Conservation (phyloP, 2,888 invertebrate genomes). For the Leptinotarsa haldemani region DNA sequence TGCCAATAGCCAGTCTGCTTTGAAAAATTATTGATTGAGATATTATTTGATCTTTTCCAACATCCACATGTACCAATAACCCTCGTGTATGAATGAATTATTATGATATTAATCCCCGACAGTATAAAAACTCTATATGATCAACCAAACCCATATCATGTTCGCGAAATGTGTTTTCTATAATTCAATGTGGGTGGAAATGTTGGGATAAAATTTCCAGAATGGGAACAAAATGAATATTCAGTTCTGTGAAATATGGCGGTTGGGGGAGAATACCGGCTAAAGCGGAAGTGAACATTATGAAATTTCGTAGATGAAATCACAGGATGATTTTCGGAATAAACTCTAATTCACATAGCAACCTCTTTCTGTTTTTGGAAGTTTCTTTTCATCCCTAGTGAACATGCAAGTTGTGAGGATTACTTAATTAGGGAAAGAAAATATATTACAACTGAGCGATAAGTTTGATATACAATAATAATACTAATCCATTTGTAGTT, state of each 20-base stretch:
- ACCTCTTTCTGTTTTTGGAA: too few relatives aligned
- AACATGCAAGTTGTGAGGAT: too few relatives aligned
- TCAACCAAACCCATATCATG: slow-evolving; percentile 5
- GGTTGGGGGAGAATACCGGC: not conserved
- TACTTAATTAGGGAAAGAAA: too few relatives aligned
- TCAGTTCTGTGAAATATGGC: slow-evolving; percentile 3
- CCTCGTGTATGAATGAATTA: not conserved
- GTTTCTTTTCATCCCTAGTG: too few relatives aligned
- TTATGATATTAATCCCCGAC: not conserved
- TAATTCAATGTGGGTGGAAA: not conserved
- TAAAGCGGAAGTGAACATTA: slow-evolving; percentile 5
- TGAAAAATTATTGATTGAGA: too few relatives aligned
- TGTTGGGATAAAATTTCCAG: not conserved
- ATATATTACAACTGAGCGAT: too few relatives aligned
- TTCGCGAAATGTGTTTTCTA: slow-evolving; percentile 6
- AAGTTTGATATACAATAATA: too few relatives aligned
- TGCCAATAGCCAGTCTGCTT: too few relatives aligned
- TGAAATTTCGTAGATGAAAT: slow-evolving; percentile 4
- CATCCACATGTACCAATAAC: too few relatives aligned
- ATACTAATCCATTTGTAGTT: too few relatives aligned
- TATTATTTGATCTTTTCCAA: too few relatives aligned
- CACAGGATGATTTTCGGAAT: not conserved
- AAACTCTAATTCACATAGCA: not conserved
- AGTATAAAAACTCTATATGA: not conserved
- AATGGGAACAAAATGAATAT: slow-evolving; percentile 14